phyloP scores from a whole-genome alignment of 1,140 invertebrate genomes.

The Harlomillsia oculata region DNA sequence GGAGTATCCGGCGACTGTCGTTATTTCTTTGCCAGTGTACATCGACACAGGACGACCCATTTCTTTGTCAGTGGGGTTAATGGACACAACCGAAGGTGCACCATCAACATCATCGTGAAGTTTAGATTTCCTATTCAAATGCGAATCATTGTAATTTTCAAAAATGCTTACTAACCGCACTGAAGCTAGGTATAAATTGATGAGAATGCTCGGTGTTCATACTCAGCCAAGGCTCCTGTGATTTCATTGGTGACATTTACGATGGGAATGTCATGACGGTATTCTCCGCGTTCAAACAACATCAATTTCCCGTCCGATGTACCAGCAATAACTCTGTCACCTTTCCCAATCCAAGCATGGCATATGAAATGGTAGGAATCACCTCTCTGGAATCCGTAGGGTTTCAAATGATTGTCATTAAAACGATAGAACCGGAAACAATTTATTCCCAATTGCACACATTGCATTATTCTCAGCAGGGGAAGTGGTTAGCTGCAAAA shows the following conservation, averaged over 20 bases:
- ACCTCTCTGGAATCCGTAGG: conserved; percentile 70
- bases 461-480: conserved; percentile 64
- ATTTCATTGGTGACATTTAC: conserved; percentile 42
- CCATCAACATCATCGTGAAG: too few species aligned
- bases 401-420: conserved; percentile 67
- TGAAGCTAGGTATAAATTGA: too few species aligned
- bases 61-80: too few species aligned
- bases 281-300: conserved; percentile 67
- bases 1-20: conserved; percentile 23
- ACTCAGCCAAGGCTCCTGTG: conserved; percentile 10
- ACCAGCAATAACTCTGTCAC: conserved; percentile 64
- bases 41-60: neutral
- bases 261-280: conserved; percentile 49
- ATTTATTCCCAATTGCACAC: conserved; percentile 59
- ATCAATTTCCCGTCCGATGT: conserved; percentile 61
- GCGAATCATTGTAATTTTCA: too few species aligned
- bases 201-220: too few species aligned
- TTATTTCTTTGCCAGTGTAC: conserved; percentile 37
- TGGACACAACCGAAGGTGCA: too few species aligned
- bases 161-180: too few species aligned
- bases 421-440: conserved; percentile 67
- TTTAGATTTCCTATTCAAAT: too few species aligned
- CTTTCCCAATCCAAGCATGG: conserved; percentile 57
- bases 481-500: conserved; percentile 54
- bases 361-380: conserved; percentile 61